These are phyloP conservation scores for Ginglymostoma cirratum DNA, from an alignment of 2,113 vertebrate genomes.

Conservation along the genomic window DNA sequence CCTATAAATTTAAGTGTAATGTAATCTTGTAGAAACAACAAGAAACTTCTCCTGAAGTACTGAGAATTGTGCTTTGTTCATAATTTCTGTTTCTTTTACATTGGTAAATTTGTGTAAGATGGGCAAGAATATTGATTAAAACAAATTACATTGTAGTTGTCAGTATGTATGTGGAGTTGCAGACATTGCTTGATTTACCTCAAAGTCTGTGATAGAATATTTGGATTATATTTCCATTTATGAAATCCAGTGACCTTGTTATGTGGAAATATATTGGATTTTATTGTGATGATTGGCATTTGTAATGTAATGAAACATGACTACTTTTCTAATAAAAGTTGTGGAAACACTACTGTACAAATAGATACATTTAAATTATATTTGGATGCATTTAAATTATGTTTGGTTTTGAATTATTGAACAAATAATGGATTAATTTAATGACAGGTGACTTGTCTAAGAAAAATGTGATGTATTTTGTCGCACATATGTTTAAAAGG, in stretches of 20 bases:
- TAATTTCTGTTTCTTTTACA: neutral
- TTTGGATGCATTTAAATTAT: neutral
- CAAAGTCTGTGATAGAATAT: neutral
- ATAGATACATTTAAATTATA: neutral
- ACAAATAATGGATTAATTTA: constrained; percentile 5
- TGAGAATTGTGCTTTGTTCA: neutral
- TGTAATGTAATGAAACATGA: constrained; percentile 1
- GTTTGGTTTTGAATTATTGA: neutral
- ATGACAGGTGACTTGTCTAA: neutral
- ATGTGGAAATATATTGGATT: constrained; percentile 2
- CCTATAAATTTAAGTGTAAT: neutral
- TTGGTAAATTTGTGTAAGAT: neutral
- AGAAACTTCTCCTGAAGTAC: neutral
- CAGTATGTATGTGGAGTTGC: neutral
- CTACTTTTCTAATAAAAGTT: neutral
- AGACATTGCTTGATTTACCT: neutral
- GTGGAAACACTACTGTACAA: neutral
- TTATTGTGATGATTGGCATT: constrained; percentile 13
- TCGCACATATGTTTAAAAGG: neutral
- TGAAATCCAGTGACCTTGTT: neutral
- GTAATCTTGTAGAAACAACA: neutral
- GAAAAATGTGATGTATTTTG: constrained; percentile 23
- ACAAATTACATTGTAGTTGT: neutral
- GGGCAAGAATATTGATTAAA: neutral
- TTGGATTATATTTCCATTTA: constrained; percentile 5